Percentiles rank a stretch among this genome's conserved stretches.
Conservation (phyloP, 1,140 invertebrate genomes). For the Pseudoatta argentina region DNA sequence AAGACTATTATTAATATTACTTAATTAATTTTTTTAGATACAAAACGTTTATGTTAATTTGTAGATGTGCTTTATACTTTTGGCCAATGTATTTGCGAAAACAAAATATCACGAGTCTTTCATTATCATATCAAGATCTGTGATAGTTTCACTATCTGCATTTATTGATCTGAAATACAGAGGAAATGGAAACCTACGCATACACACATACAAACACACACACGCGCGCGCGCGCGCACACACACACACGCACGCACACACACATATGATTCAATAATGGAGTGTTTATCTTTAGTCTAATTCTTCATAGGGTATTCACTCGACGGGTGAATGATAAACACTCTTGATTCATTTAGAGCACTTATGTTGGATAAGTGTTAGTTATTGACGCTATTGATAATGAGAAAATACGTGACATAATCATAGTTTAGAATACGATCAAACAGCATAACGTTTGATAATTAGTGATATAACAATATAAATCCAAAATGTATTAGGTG, state of each 20-base stretch:
- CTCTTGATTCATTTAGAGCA: constrained; percentile 26
- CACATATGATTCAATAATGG: neutral
- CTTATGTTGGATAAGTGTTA: constrained; percentile 28
- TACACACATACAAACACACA: neutral
- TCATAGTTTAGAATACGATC: neutral
- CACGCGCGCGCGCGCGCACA: neutral
- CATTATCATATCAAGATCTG: neutral
- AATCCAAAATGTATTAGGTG: constrained; percentile 3
- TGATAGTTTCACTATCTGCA: neutral
- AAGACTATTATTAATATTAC: too few species aligned
- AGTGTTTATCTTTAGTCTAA: constrained; percentile 7
- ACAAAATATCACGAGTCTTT: neutral
- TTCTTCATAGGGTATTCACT: neutral
- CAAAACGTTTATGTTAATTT: too few species aligned
- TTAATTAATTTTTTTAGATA: too few species aligned
- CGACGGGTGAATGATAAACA: neutral
- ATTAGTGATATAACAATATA: neutral
- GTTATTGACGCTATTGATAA: constrained; percentile 37
- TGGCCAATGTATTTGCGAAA: neutral
- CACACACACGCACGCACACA: neutral
- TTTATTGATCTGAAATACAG: neutral
- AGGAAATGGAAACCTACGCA: neutral
- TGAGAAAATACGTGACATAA: neutral
- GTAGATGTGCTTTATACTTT: too few species aligned
- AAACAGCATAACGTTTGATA: neutral